Percentiles rank a stretch among this genome's conserved stretches.
These are phyloP conservation scores for Spodoptera litura DNA, from an alignment of 1,140 invertebrate species.

Conservation along the genomic window DNA sequence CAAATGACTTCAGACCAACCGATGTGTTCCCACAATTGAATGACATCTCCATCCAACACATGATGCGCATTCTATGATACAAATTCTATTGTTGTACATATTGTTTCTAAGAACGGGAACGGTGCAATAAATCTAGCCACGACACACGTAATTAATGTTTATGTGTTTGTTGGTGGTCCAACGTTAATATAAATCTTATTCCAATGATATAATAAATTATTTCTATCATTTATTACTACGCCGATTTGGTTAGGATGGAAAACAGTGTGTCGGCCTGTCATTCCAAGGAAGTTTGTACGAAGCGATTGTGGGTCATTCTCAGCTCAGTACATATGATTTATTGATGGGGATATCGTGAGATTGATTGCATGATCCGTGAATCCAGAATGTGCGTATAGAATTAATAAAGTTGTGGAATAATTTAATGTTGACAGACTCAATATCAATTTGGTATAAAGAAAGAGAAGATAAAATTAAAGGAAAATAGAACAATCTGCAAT, in stretches of 20 bases:
- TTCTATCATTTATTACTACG: constrained; percentile 32
- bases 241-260: constrained; percentile 33
- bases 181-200: constrained; percentile 42
- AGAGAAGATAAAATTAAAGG: neutral
- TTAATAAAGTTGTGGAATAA: neutral
- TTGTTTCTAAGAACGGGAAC: constrained; percentile 37
- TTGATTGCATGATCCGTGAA: neutral
- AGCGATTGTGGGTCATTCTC: constrained; percentile 24
- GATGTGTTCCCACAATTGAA: neutral
- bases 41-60: constrained; percentile 4
- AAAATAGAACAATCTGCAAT: neutral
- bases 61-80: constrained; percentile 19
- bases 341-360: neutral
- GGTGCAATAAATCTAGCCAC: constrained; percentile 26
- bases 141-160: constrained; percentile 44
- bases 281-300: constrained; percentile 33
- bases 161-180: constrained; percentile 40
- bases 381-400: neutral
- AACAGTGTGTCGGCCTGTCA: constrained; percentile 32
- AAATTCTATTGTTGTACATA: constrained; percentile 33
- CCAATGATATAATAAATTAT: constrained; percentile 41
- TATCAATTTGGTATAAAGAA: neutral
- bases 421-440: too few species aligned
- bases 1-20: neutral
- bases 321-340: constrained; percentile 20